Percentiles rank a stretch among this genome's conserved stretches.
Evolutionary conservation across 1,140 invertebrate genomes (phyloP).

Genomic region (Phocides pigmalion): DNA sequence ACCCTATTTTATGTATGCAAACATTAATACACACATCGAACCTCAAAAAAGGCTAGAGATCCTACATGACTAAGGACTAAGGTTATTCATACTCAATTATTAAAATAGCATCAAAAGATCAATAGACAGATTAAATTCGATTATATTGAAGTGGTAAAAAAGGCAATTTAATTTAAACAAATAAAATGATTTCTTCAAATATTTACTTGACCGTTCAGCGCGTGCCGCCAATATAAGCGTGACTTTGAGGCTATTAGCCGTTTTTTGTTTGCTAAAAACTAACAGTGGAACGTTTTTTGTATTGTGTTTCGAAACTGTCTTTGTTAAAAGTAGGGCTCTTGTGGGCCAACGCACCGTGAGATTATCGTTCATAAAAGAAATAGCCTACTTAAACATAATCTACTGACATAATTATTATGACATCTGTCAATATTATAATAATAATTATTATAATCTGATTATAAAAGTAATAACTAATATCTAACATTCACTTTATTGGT

Average conservation of each 20-base stretch:
- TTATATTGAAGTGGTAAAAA: no score
- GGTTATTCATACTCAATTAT: no score
- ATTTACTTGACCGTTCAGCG: conserved; percentile 1
- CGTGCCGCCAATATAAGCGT: conserved; percentile 11
- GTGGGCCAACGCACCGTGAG: conserved; percentile 18
- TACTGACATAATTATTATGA: conserved; percentile 1
- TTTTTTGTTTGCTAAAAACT: conserved; percentile 11
- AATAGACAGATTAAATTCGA: no score
- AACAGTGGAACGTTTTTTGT: conserved; percentile 19
- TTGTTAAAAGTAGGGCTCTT: conserved; percentile 14
- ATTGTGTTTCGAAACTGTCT: neutral
- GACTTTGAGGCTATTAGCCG: conserved; percentile 7
- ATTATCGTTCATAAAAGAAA: conserved; percentile 17
- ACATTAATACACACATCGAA: no score
- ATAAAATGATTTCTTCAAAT: neutral
- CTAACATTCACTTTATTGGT: no score
- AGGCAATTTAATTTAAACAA: neutral
- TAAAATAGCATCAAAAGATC: no score
- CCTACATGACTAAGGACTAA: no score
- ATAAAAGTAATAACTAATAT: no score
- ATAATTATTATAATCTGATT: neutral
- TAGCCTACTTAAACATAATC: neutral
- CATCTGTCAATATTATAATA: neutral
- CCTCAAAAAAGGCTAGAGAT: no score
- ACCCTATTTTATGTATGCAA: no score